Evolutionary conservation across 2,888 invertebrate species (phyloP), one percentile per base, ranked within the genome.

Genomic region (Hermaeophaga mercurialis): DNA sequence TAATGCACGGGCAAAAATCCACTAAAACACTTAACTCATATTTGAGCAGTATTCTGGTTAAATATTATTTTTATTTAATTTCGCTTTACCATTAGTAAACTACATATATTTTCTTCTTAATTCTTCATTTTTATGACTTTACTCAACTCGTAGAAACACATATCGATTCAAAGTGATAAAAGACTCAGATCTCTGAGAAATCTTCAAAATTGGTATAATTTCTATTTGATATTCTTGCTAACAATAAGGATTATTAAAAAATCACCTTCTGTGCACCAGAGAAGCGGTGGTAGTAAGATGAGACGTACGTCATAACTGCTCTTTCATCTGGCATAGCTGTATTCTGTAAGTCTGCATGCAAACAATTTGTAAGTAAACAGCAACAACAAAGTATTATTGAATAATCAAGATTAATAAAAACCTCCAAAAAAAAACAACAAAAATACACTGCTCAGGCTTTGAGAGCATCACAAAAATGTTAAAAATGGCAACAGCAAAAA

Each of bases 231-330:
- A 11, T 18, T 14, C 26, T 5, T 41, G 56, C 61, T 59, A 58
- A 59, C 56, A 7, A 36, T 52, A 59, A 60, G 45, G 62, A 58
- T 54, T 33, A 52, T 11, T 18, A 7, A 54, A 61, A 58, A 78
- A 80, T 82, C 84, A 98, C 99, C 97, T 99, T 97, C 85, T 98
- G 96, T 75, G 96, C 96, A 79, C 98, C 98, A 81, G 96, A 95
- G 88, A 99, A 99, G 84, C 96, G 96, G 85, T 99, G 99, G 86
- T 99, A 99, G 85, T 98, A 99, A 71, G 97, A 96, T 63, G 98
- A 99, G 73, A 99, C 97, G 84, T 99, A 99, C 74, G 99, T 98
- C 98, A 99, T 99, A 80, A 99, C 96, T 71, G 97, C 97, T 77
- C 98, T 86, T 85, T 99, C 99, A 83, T 99, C 99, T 74, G 99